Evolutionary conservation across 2,797 vertebrate species (phyloP), one percentile per base, ranked within the genome.

Genomic region (Phalanger gymnotis): DNA sequence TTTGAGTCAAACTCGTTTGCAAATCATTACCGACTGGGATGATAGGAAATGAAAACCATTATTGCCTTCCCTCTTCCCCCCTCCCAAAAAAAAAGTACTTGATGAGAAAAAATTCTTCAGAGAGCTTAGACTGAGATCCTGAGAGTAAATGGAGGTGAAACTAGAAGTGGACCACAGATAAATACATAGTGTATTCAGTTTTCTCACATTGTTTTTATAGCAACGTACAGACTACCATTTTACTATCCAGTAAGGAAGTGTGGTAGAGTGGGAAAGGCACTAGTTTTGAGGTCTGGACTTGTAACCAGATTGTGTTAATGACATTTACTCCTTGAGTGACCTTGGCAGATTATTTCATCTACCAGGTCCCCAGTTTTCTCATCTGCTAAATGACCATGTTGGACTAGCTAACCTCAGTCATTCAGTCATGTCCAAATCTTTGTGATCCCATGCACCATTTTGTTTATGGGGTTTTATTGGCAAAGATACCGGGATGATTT

Each of bases 401-500:
- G 22, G 22, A 81, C 9, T 47, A 47, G 9, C 9, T 27, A 81
- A 81, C 40, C 22, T 81, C 13, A 54, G 14, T 73, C 47, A 47
- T 91, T 96, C 89, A 93, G 53, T 90, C n/a, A 73, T 22, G 14
- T 40, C 92, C 34, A 92, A 5, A 9, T 94, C 93, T 93, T 73
- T 73, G 6, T 40, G 66, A 73, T 19, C 66, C n/a, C 6, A 73
- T 40, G n/a, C 14, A 40, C 6, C n/a, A 22, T 73, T 19, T 19
- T 25, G n/a, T 40, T 19, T 0, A 7, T 7, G 19, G 66, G n/a
- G 6, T 73, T 73, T n/a, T 73, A 34, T 73, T 40, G 66, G 66
- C 6, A 40, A 73, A 73, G 16, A 40, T 22, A 40, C n/a, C 40
- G 61, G 16, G 6, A 7, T n/a, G 19, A 6, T 57, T 57, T 30